Evolutionary conservation across 2,888 invertebrate genomes (phyloP).

Genomic region (Polyommatus iphigenia): DNA sequence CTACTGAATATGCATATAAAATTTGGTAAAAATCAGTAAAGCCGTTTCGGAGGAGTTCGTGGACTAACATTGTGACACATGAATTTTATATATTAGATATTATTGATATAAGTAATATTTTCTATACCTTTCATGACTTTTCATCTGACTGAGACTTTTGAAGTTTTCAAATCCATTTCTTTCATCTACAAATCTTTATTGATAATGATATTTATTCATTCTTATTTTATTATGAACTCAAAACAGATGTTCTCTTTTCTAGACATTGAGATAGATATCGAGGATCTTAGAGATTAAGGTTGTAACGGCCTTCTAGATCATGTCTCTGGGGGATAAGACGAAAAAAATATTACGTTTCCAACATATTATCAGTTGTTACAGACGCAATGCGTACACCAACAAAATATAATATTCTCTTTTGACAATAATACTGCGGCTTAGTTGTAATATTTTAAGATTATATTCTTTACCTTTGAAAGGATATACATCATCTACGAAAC

Average conservation of each 20-base stretch:
- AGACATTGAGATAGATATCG: background rate
- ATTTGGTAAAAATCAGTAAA: too few relatives aligned
- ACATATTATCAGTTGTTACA: background rate
- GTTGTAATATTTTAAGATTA: background rate
- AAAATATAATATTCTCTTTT: slow-evolving; percentile 8
- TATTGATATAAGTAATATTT: too few relatives aligned
- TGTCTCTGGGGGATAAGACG: background rate
- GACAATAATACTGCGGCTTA: slow-evolving; percentile 6
- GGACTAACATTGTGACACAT: too few relatives aligned
- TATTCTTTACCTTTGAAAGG: background rate
- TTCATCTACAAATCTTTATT: background rate
- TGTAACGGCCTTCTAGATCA: background rate
- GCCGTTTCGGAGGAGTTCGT: too few relatives aligned
- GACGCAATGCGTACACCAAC: background rate
- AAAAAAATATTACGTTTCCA: background rate
- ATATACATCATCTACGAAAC: background rate
- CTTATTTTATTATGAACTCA: background rate
- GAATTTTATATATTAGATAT: too few relatives aligned
- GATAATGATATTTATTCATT: background rate
- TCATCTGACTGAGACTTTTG: too few relatives aligned
- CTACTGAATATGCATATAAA: too few relatives aligned
- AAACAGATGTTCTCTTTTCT: background rate
- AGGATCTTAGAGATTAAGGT: slow-evolving; percentile 10
- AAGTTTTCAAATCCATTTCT: too few relatives aligned
- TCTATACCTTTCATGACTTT: too few relatives aligned